Base-by-base conservation (phyloP, 2,113 vertebrate species). In the Ciconia stormi region DNA sequence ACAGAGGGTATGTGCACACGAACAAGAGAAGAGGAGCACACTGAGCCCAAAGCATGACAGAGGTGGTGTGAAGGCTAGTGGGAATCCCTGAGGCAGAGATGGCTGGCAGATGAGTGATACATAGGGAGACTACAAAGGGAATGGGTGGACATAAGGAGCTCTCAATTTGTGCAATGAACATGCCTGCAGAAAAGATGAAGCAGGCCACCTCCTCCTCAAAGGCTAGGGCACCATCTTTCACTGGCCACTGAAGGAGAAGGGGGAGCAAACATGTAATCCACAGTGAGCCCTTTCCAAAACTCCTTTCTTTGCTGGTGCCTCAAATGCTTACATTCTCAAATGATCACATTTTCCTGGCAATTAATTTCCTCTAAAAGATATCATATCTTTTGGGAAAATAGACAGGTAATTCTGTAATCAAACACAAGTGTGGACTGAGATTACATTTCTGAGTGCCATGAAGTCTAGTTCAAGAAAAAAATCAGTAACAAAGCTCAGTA, bases 211-310 rank as follows among this genome's bases (percentile, higher is more conserved):
- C 23, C 25, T 40, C 16, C 30, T 50, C 16, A 25, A 83, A 38
- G 40, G 66, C 26, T 20, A 52, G 27, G 27, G 47, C 19, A 36
- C 4, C 2, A 3, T 7, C 14, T 46, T 70, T 82, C 52, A 66
- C 49, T 71, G n/a, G 40, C 46, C 42, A 42, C 13, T 47, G 30
- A 62, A 66, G 32, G 23, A 55, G 38, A 82, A 87, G 47, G 23
- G 8, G 11, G 11, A 88, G 21, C 15, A 46, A 80, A 46, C 0
- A 0, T 8, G 6, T 26, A 66, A 58, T 52, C 21, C n/a, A 44
- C 18, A 56, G 13, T 0, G 1, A 83, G 13, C 4, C 10, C 19
- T 58, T 72, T 36, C 36, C 44, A n/a, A 38, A 79, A 34, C 30
- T 70, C 44, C 59, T 63, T 67, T 79, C 32, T 67, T 67, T 29